These are phyloP conservation scores for Ceraclea dissimilis DNA, from an alignment of 2,888 invertebrate species.

Conservation along the genomic window DNA sequence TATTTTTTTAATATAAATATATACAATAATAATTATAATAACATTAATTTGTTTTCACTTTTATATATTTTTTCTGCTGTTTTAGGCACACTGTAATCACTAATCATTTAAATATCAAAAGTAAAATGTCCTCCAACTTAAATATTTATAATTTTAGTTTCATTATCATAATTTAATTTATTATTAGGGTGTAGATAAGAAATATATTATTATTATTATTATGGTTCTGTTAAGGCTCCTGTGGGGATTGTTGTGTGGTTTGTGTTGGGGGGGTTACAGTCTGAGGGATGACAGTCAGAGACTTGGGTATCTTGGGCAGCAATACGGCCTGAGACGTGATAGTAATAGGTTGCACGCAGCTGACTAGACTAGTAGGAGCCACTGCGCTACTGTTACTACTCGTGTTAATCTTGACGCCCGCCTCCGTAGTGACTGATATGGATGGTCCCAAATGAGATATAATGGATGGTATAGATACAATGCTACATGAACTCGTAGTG, in stretches of 20 bases:
- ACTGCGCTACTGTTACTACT: conserved; percentile 16
- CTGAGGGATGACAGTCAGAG: conserved; percentile 73
- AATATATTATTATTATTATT: background rate
- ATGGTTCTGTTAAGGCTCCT: conserved; percentile 23
- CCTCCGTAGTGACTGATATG: conserved; percentile 37
- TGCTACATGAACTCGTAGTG: background rate
- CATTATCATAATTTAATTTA: no score
- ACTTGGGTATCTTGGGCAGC: conserved; percentile 74
- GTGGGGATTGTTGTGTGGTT: conserved; percentile 7
- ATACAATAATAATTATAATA: conserved; percentile 14
- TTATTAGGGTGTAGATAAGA: no score
- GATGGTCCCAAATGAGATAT: conserved; percentile 34
- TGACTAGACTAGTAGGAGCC: conserved; percentile 25
- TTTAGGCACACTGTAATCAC: conserved; percentile 27
- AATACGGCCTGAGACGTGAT: conserved; percentile 39
- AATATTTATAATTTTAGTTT: no score
- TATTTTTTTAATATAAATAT: conserved; percentile 21
- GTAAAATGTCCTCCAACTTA: no score
- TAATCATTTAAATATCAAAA: conserved; percentile 16
- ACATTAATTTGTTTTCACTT: background rate
- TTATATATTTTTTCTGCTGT: conserved; percentile 10
- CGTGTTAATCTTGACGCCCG: conserved; percentile 29
- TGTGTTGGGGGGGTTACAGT: conserved; percentile 15
- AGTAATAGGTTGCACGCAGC: background rate
- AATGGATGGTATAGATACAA: conserved; percentile 14